Evolutionary conservation across 2,113 vertebrate genomes (phyloP).

Genomic region (Sterna hirundo): DNA sequence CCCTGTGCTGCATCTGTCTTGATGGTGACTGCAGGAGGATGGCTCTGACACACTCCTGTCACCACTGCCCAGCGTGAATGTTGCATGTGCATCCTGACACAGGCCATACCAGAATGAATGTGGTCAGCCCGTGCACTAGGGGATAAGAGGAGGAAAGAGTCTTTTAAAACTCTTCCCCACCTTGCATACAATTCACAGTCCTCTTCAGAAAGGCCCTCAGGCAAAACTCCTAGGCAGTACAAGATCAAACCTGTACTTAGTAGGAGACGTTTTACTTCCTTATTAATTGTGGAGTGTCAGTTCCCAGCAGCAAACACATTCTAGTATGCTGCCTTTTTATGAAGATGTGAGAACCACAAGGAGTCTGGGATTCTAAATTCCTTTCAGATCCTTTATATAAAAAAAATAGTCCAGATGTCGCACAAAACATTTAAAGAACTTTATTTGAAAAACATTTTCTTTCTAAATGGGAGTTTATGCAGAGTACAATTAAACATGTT

Average conservation of each 20-base stretch:
- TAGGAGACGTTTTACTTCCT: background rate
- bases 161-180: background rate
- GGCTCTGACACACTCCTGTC: background rate
- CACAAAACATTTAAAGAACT: constrained; percentile 56
- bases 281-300: background rate
- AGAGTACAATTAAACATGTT: constrained; percentile 66
- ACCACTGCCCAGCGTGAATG: background rate
- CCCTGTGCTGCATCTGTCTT: background rate
- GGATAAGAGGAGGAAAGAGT: background rate
- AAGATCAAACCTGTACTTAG: constrained; percentile 18
- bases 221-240: background rate
- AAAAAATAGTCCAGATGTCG: constrained; percentile 57
- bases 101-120: background rate
- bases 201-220: background rate
- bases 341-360: constrained; percentile 51
- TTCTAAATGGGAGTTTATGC: constrained; percentile 60
- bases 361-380: constrained; percentile 54
- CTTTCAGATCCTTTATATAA: constrained; percentile 46
- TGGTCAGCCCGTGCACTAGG: background rate
- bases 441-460: constrained; percentile 69
- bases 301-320: constrained; percentile 51
- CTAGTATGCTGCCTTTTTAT: constrained; percentile 24
- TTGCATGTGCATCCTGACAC: background rate
- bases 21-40: background rate
- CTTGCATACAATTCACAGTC: background rate